Conservation (phyloP, 2,797 vertebrate genomes). For the Alosa sapidissima region DNA sequence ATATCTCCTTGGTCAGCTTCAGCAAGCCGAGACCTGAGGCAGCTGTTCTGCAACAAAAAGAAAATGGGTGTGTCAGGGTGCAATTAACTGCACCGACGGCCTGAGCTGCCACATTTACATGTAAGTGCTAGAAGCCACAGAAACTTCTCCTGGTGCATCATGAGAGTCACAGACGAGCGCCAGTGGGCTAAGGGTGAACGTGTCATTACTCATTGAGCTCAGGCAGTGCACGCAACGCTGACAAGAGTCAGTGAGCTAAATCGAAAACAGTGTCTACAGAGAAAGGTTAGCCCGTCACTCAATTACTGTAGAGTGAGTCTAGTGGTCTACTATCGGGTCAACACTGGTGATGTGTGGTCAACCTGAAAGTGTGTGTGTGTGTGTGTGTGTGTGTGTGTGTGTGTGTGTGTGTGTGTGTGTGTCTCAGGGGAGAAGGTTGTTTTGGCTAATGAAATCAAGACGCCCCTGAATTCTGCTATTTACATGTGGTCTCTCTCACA, state of each 20-base stretch:
- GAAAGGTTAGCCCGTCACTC: constrained; percentile 4
- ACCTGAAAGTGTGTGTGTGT: too few relatives aligned
- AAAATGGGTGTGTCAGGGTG: neutral
- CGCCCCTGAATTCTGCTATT: neutral
- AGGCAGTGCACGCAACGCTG: neutral
- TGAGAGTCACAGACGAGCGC: neutral
- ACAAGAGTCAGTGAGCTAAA: neutral
- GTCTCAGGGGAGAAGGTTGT: neutral
- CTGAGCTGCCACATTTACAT: neutral
- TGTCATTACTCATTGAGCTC: neutral
- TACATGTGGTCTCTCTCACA: neutral
- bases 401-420: neutral
- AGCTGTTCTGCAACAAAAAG: neutral
- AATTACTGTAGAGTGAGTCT: neutral
- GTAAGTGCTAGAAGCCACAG: neutral
- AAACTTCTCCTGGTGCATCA: neutral
- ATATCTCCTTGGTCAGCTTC: neutral
- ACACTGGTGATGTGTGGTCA: neutral
- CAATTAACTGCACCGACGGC: neutral
- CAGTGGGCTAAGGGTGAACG: neutral
- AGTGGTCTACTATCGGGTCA: neutral
- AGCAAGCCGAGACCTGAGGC: neutral
- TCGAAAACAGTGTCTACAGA: neutral
- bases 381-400: neutral
- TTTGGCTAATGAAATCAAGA: constrained; percentile 16